Conservation (phyloP, 2,113 vertebrate species). For the Lucifuga dentata region DNA sequence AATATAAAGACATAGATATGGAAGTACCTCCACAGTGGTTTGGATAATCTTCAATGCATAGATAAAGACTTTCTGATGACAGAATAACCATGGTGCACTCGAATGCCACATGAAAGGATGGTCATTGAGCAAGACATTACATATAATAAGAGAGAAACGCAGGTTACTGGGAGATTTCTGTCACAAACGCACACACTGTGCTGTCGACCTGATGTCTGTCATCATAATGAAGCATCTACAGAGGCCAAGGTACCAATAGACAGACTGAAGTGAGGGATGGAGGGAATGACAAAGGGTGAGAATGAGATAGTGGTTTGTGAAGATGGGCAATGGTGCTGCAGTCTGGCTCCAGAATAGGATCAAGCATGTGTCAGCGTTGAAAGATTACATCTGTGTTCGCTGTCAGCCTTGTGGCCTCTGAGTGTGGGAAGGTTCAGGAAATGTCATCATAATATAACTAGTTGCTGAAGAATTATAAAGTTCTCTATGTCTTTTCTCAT, state of each 20-base stretch:
- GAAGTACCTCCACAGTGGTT: neutral
- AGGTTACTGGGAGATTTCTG: constrained; percentile 27
- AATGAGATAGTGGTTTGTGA: constrained; percentile 24
- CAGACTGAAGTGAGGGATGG: constrained; percentile 50
- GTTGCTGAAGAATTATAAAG: constrained; percentile 7
- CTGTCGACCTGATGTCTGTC: constrained; percentile 48
- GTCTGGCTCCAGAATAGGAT: constrained; percentile 27
- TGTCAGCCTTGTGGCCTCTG: constrained; percentile 11
- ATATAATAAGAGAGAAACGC: constrained; percentile 14
- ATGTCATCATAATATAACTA: constrained; percentile 21
- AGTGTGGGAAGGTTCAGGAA: constrained; percentile 25
- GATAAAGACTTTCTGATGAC: constrained; percentile 7
- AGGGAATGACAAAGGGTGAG: constrained; percentile 17
- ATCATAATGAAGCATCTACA: constrained; percentile 61
- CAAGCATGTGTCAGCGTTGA: constrained; percentile 39
- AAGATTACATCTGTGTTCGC: constrained; percentile 57
- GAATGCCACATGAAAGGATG: constrained; percentile 17
- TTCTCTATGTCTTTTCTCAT: neutral
- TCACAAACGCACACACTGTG: constrained; percentile 25
- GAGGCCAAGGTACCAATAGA: constrained; percentile 25
- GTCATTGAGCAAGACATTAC: constrained; percentile 9
- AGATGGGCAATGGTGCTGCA: constrained; percentile 11
- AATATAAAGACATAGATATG: constrained; percentile 8
- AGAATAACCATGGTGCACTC: constrained; percentile 23
- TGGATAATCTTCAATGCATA: neutral